Evolutionary conservation across 2,113 vertebrate genomes (phyloP), one percentile per base, ranked within the genome.

Genomic region (Petrocephalus microphthalmus): DNA sequence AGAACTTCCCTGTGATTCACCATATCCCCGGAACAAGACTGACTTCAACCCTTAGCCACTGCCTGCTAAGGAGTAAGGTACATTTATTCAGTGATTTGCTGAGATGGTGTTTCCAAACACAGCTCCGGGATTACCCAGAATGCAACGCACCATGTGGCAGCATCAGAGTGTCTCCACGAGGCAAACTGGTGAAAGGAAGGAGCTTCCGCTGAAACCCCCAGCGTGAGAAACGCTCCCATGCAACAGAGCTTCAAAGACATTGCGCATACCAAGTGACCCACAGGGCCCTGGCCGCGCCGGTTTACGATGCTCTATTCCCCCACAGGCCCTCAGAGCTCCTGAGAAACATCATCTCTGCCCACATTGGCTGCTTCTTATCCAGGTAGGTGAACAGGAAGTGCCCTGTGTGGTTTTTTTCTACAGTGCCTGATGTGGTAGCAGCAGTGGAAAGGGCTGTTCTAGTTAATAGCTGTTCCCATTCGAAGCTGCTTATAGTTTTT

Each of bases 111-210:
- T 67, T 67, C 60, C 60, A 90, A 90, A 88, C 64, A 90, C 92
- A 33, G 84, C 90, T 42, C 71, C 33, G 42, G 92, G 92, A 84
- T 91, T 90, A 90, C 89, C 90, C 87, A 88, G 17, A 78, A 33
- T 78, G 71, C 71, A 37, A 13, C 19, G 3, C 2, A 2, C 0
- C 45, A 33, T 13, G 67, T 13, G n/a, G 67, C 10, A 29, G n/a
- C 25, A 33, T n/a, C 10, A n/a, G 67, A 74, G 53, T 25, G 8
- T 29, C 25, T 84, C 45, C 22, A n/a, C 2, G 45, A 49, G 82
- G 22, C 82, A 84, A 11, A 84, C 2, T 47, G 47, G 81, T 45
- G 47, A 47, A 13, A 52, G 22, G 45, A 49, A 83, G 81, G 29
- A 83, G 37, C 45, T 84, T 15, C 20, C 20, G 82, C 22, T 84